Evolutionary conservation across 2,888 invertebrate genomes (phyloP).

Genomic region (Coleophora flavipennella): DNA sequence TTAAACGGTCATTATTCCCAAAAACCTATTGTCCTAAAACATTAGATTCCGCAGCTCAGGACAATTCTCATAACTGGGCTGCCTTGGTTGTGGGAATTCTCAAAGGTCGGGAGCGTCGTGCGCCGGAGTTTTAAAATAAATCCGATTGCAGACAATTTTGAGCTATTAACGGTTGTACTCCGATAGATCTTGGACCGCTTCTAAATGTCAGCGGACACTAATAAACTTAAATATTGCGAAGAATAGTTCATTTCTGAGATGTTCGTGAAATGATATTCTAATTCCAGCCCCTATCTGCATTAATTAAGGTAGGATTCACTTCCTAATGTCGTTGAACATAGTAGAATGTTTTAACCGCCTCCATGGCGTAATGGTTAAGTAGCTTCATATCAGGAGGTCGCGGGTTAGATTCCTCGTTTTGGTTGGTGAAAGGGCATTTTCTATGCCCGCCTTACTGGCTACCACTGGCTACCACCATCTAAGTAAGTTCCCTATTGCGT

Average conservation of each 20-base stretch:
- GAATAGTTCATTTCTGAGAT: slow-evolving; percentile 4
- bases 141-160: slow-evolving; percentile 31
- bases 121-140: slow-evolving; percentile 30
- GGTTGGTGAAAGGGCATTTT: no score
- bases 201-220: slow-evolving; percentile 28
- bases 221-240: slow-evolving; percentile 6
- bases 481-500: no score
- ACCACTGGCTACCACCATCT: no score
- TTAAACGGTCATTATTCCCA: slow-evolving; percentile 52
- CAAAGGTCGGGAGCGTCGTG: slow-evolving; percentile 22
- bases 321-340: no score
- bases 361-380: no score
- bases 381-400: no score
- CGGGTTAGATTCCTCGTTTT: no score
- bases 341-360: no score
- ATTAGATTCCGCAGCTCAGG: slow-evolving; percentile 14
- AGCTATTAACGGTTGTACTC: slow-evolving; percentile 24
- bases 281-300: no score
- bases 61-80: slow-evolving; percentile 21
- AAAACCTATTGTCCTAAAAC: slow-evolving; percentile 41
- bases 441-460: no score
- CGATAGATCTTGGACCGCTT: slow-evolving; percentile 22
- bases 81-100: slow-evolving; percentile 24
- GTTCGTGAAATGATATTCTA: neutral
- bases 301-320: no score